Evolutionary conservation across 1,140 invertebrate genomes (phyloP), one percentile per base, ranked within the genome.

Genomic region (Drosophila setifemur): DNA sequence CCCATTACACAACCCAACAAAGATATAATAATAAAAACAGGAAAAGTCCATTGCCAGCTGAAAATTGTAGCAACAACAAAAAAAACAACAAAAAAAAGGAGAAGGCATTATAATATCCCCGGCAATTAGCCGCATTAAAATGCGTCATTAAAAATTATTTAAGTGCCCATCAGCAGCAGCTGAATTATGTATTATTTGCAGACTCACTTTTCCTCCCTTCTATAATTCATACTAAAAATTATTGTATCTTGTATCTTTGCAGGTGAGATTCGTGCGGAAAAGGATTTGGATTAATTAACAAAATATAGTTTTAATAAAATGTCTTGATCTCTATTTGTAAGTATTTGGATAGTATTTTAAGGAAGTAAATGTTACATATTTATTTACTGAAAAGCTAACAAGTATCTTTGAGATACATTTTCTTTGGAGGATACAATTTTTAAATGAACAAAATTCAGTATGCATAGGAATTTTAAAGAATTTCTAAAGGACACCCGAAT

Each of bases 71-170:
- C 53, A 45, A n/a, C n/a, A n/a, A n/a, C n/a, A n/a, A n/a, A n/a
- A n/a, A n/a, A n/a, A n/a, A n/a, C n/a, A n/a, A n/a, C n/a, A n/a
- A n/a, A n/a, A n/a, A n/a, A n/a, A n/a, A n/a, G n/a, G n/a, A n/a
- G n/a, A n/a, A n/a, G n/a, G n/a, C n/a, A n/a, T n/a, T n/a, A n/a
- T n/a, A 49, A 54, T 42, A 70, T 71, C 58, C 45, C 23, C 48
- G 31, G 45, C 73, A 83, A 82, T 82, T 83, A 83, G 69, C 64
- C 57, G 57, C 73, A 69, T 83, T 73, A 44, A 61, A 60, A 70
- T 63, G 68, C 40, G 40, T 57, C 28, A 69, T 70, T 70, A 58
- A 49, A 70, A 78, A 73, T 78, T 57, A 58, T 78, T 71, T 57
- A 78, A 83, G 69, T 83, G 69, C 40, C 69, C 52, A 60, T 70